Percentiles rank a stretch among this genome's conserved stretches.
Evolutionary conservation across 2,888 invertebrate genomes (phyloP).

Genomic region (Caenorhabditis imperialis): DNA sequence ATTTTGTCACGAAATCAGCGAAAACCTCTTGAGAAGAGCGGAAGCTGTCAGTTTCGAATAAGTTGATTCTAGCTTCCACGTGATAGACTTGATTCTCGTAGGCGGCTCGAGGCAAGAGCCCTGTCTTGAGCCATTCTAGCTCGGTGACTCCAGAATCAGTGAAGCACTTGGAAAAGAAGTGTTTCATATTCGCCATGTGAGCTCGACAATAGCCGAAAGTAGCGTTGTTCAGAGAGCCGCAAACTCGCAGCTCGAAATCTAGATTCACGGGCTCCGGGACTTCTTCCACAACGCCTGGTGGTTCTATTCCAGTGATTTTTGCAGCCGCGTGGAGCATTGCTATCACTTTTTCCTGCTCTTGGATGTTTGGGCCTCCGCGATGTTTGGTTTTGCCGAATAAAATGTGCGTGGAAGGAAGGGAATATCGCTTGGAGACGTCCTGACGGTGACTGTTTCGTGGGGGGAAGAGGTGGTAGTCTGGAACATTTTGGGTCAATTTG

Average conservation of each 20-base stretch:
- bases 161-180: conserved; percentile 4
- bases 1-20: conserved; percentile 10
- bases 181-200: conserved; percentile 33
- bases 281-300: not conserved
- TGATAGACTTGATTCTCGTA: conserved; percentile 45
- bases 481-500: too few species aligned
- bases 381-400: conserved; percentile 39
- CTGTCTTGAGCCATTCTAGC: conserved; percentile 27
- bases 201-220: conserved; percentile 26
- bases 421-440: conserved; percentile 14
- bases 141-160: conserved; percentile 4
- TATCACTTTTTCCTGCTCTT: conserved; percentile 38
- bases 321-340: conserved; percentile 23
- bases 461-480: conserved; percentile 9
- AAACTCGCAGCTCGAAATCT: conserved; percentile 21
- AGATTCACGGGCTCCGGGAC: conserved; percentile 12
- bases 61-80: conserved; percentile 23
- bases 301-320: conserved; percentile 1
- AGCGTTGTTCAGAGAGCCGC: conserved; percentile 29
- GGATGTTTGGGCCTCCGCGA: conserved; percentile 36
- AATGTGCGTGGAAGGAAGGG: conserved; percentile 52
- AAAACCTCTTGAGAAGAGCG: conserved; percentile 10
- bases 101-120: conserved; percentile 32
- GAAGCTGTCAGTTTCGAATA: not conserved
- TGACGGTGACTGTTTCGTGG: not conserved